Base-by-base conservation (phyloP, 2,888 invertebrate species). In the Leucoma salicis region DNA sequence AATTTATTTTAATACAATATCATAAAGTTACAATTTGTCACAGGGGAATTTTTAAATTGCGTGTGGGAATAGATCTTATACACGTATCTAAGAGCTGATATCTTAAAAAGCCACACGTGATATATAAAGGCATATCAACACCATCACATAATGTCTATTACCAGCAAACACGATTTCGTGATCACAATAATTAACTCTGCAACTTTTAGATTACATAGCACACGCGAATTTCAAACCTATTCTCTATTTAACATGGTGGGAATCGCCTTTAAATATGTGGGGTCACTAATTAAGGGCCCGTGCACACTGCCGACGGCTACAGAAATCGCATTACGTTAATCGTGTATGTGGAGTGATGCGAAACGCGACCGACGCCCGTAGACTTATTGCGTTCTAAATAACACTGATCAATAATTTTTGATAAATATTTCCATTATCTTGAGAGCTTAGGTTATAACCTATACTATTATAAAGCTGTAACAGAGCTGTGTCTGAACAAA, bases 321-420 rank as follows among this genome's bases (percentile, higher is more conserved):
- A 36, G 48, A 50, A 66, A 77, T 73, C 63, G 63, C 52, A 63
- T 77, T 70, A 70, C 66, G 47, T 54, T 80, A 77, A 79, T 79
- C 76, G 70, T 51, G 51, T 79, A 59, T 74, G 70, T 60, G 70
- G 67, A 68, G 69, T 70, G 80, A 75, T 61, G 74, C 70, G 69
- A 46, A 29, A 11, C 31, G 40, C 53, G 49, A 42, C 45, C 45
- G 55, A 41, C 39, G 12, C 6, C 21, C 29, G 38, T 46, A n/a
- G n/a, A n/a, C n/a, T n/a, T n/a, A n/a, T n/a, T n/a, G n/a, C n/a
- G n/a, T n/a, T n/a, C n/a, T n/a, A n/a, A n/a, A n/a, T n/a, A n/a
- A n/a, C n/a, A n/a, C n/a, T n/a, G n/a, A n/a, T n/a, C n/a, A n/a
- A n/a, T n/a, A n/a, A n/a, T n/a, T n/a, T n/a, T n/a, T n/a, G n/a